These are phyloP conservation scores for Parelbella ahira DNA, from an alignment of 2,888 invertebrate genomes.

Conservation along the genomic window DNA sequence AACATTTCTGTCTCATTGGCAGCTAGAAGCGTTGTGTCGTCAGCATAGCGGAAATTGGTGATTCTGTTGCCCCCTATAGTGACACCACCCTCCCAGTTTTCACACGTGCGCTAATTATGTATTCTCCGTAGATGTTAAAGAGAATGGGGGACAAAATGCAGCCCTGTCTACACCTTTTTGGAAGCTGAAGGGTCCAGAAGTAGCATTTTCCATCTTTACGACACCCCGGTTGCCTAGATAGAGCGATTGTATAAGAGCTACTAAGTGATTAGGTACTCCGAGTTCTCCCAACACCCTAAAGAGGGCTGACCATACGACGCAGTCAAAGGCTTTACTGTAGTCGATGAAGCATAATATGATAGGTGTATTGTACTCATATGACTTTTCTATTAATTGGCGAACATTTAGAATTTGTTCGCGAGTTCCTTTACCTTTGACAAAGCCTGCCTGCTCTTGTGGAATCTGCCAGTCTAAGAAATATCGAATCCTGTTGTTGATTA, in stretches of 20 bases:
- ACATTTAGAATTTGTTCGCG: background rate
- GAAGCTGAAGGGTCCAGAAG: background rate
- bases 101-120: background rate
- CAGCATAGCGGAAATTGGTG: slow-evolving; percentile 3
- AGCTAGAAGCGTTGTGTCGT: background rate
- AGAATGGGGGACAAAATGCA: slow-evolving; percentile 3
- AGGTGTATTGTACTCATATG: too few species aligned
- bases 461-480: background rate
- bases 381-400: too few species aligned
- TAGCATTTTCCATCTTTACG: too few species aligned
- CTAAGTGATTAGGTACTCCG: too few species aligned
- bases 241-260: too few species aligned
- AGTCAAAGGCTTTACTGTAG: too few species aligned
- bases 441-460: slow-evolving; percentile 3
- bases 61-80: background rate
- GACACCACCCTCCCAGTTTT: background rate
- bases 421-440: slow-evolving; percentile 5
- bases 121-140: slow-evolving; percentile 4
- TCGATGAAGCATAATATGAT: too few species aligned
- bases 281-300: too few species aligned
- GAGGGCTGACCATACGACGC: too few species aligned
- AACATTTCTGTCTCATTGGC: too few species aligned
- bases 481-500: background rate
- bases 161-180: slow-evolving; percentile 2
- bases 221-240: too few species aligned